phyloP scores from a whole-genome alignment of 2,888 invertebrate genomes.

The Pandemis corylana region DNA sequence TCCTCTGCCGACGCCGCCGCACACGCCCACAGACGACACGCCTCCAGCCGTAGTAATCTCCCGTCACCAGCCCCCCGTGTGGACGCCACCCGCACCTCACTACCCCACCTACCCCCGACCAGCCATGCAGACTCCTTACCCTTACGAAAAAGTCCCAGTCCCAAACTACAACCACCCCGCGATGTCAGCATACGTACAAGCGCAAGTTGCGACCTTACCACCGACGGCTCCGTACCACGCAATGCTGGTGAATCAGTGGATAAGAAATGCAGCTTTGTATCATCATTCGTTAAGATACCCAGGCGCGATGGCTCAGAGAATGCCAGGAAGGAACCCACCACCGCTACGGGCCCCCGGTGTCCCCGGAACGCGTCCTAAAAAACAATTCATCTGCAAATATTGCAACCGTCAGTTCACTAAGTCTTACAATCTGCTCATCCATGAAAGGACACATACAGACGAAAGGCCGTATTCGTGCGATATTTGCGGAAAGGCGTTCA shows the following conservation, averaged over 20 bases:
- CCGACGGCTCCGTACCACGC: constrained; percentile 84
- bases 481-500: constrained; percentile 97
- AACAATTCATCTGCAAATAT: constrained; percentile 98
- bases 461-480: constrained; percentile 98
- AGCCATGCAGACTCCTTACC: constrained; percentile 70
- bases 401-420: constrained; percentile 99
- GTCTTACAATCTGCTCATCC: constrained; percentile 98
- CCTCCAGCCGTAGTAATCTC: constrained; percentile 79
- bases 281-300: constrained; percentile 84
- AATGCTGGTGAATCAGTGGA: constrained; percentile 89
- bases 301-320: constrained; percentile 77
- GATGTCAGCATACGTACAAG: constrained; percentile 78
- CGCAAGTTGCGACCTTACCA: constrained; percentile 76
- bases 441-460: constrained; percentile 98
- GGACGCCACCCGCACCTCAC: constrained; percentile 67
- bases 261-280: constrained; percentile 89
- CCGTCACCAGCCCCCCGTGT: constrained; percentile 67
- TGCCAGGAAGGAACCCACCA: constrained; percentile 82
- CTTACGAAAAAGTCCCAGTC: constrained; percentile 73
- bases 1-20: constrained; percentile 89
- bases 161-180: constrained; percentile 69
- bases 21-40: constrained; percentile 88
- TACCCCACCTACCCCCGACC: constrained; percentile 73
- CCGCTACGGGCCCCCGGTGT: constrained; percentile 83
- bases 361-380: constrained; percentile 88